Base-by-base conservation (phyloP, 1,140 invertebrate genomes). In the Acromyrmex charruanus region DNA sequence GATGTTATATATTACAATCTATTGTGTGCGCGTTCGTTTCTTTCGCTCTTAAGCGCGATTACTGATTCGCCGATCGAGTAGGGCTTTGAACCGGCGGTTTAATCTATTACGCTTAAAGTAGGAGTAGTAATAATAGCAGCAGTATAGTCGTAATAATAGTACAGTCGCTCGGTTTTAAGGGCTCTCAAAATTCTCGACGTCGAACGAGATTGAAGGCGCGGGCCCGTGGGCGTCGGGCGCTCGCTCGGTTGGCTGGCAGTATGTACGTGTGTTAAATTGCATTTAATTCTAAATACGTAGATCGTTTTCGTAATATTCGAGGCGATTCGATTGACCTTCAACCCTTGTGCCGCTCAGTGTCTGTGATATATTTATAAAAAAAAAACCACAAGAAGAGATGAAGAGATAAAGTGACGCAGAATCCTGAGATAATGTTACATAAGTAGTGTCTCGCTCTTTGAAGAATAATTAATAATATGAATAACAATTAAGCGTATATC, bases 221-320 rank as follows among this genome's bases (percentile, higher is more conserved):
- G 58, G 72, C 58, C 86, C 85, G 72, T 21, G 61, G 16, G 39
- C 39, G 9, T 53, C 16, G 75, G 71, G 72, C 59, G 65, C 75
- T 89, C 61, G 71, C 66, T 88, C 79, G 65, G 74, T 87, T 88
- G 77, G 74, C 58, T 92, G 88, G 89, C 89, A 92, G 91, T 92
- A 88, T 87, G 58, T 69, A 89, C 69, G 51, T 58, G 77, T 69
- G 31, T 87, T 14, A 16, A 77, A 31, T 58, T 80, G 39, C 75
- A 53, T 90, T 90, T 90, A 90, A 77, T 90, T 16, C 89, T 90
- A 90, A 80, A 90, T 88, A 90, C 68, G 63, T 86, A 63, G 86
- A 90, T 90, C 58, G n/a, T 80, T 89, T 21, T 18, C 10, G 18
- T 84, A 39, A 28, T 66, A 72, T 81, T 77, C 63, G 44, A 72